Conservation (phyloP, 2,888 invertebrate genomes). For the Folsomia manolachei region DNA sequence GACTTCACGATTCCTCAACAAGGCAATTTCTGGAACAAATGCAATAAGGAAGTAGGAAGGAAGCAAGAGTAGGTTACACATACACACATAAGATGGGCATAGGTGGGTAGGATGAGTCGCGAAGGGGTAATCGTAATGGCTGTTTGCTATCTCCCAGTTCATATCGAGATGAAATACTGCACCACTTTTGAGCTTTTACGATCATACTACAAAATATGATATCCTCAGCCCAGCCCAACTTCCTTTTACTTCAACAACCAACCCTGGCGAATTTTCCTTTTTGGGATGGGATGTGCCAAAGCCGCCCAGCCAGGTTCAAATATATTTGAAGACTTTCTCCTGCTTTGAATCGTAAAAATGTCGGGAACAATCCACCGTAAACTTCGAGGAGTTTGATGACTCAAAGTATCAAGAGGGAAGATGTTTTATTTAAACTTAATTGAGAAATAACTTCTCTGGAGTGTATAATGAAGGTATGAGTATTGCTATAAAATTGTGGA, state of each 20-base stretch:
- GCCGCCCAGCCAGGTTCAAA: not conserved
- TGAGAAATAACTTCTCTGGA: no score
- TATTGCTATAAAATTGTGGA: no score
- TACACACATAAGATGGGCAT: no score
- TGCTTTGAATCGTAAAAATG: constrained; percentile 34
- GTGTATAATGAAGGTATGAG: no score
- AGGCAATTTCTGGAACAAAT: not conserved
- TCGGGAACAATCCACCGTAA: constrained; percentile 40
- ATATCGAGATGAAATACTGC: constrained; percentile 10
- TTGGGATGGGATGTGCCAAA: not conserved
- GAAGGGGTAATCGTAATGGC: constrained; percentile 6
- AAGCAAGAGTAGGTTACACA: no score
- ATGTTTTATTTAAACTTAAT: no score
- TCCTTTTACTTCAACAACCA: constrained; percentile 1
- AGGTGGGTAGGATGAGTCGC: not conserved
- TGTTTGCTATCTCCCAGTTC: not conserved
- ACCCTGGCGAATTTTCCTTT: not conserved
- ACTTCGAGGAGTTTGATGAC: not conserved
- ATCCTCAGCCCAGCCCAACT: no score
- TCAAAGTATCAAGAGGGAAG: not conserved
- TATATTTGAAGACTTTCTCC: not conserved
- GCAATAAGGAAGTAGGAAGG: not conserved
- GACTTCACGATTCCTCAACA: not conserved
- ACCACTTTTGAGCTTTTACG: constrained; percentile 11
- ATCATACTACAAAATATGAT: not conserved